Evolutionary conservation across 37 sponge, comb jelly and placozoan species (phyloP), one percentile per base, ranked within the genome.

Genomic region (Halisarca cf. caerulea): DNA sequence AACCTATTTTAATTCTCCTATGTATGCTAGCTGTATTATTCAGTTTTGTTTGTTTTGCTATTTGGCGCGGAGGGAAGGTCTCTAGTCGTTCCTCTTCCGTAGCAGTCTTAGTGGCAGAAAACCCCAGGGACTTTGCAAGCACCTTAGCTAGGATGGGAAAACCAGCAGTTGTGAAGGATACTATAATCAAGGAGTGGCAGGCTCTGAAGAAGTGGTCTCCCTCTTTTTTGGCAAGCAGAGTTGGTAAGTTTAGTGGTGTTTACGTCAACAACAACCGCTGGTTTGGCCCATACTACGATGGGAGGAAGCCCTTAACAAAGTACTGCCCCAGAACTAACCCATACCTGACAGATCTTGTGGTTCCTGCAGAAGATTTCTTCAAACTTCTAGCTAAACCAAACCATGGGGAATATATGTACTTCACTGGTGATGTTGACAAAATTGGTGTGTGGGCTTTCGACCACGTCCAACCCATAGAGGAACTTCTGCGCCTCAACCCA

Each of bases 271-370:
- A 82, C 66, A 94, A 94, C 62, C 81, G 86, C 7, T 96, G 97
- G 97, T 96, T 96, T 86, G 97, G 97, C 0, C 97, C 97, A 9
- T 94, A 96, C 62, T 96, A 91, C 79, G 97, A 96, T 45, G 38
- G 27, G 1, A 79, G 59, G 0, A 96, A 94, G 69, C 94, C 94
- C 2, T 71, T 96, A n/a, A 17, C 80, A 0, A 21, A 60, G 23
- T 66, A 70, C 43, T 78, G 84, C n/a, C 41, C 37, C 21, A 47
- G 92, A 32, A 18, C 5, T 0, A 93, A 93, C 62, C 38, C 74
- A 4, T 96, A 93, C 79, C 81, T 23, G 7, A 93, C 85, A 0
- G 55, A 88, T 62, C 30, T 87, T 3, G 60, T 24, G 14, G 27
- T 96, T 45, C 44, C 78, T 1, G 57, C 66, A 20, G 44, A 60